Percentiles rank a stretch among this genome's conserved stretches.
Evolutionary conservation across 2,113 vertebrate genomes (phyloP).

Genomic region (Thamnophis sirtalis): DNA sequence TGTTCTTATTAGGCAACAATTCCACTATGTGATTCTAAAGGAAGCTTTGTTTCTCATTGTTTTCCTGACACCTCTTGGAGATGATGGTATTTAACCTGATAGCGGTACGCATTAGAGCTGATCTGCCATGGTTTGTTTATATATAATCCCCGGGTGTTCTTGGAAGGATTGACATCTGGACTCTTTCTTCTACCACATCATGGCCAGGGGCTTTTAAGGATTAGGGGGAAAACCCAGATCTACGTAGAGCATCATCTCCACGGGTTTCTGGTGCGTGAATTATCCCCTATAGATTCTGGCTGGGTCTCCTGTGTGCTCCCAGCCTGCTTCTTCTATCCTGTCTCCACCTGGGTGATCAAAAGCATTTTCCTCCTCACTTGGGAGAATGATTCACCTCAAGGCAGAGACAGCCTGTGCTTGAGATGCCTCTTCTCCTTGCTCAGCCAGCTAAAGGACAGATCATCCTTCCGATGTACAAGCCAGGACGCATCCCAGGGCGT

Average conservation of each 20-base stretch:
- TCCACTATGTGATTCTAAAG: background rate
- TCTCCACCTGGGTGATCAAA: background rate
- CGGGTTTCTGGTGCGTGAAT: background rate
- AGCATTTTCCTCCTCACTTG: too few species aligned
- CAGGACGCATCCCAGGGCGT: fast-evolving
- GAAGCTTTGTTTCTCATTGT: background rate
- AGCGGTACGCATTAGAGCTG: background rate
- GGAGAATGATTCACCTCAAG: background rate
- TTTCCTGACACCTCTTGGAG: background rate
- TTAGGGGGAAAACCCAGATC: background rate
- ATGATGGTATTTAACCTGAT: background rate
- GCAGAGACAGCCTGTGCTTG: fast-evolving
- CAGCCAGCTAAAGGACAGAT: background rate
- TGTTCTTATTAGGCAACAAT: background rate
- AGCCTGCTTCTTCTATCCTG: background rate
- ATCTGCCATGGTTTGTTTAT: background rate
- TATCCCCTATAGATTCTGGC: background rate
- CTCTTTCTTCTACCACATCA: background rate
- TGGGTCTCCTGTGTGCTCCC: background rate
- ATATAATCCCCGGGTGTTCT: background rate
- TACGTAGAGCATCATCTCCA: background rate
- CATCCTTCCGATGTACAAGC: background rate
- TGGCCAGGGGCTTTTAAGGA: background rate
- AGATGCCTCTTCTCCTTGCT: background rate
- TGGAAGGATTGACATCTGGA: background rate